Evolutionary conservation across 1,140 invertebrate genomes (phyloP), one percentile per base, ranked within the genome.

Genomic region (Bombus huntii): DNA sequence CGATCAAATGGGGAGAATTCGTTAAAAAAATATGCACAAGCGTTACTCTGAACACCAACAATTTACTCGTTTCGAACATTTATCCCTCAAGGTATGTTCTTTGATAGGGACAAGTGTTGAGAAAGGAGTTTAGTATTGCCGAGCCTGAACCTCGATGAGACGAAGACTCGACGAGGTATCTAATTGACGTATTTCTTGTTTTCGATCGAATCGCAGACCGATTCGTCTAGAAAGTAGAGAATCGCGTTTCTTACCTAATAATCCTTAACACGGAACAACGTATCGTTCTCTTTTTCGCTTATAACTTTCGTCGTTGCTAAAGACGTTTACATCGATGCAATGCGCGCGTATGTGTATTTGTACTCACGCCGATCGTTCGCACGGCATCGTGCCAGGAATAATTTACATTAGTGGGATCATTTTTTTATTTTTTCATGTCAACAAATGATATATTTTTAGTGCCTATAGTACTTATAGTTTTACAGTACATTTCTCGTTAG

Each of bases 381-480:
- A 71, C 42, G 42, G 15, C 25, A 53, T 44, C 22, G n/a, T 53
- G 42, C 34, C 76, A 62, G 68, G 83, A 18, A 84, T 76, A 71
- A 81, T 57, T 80, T 65, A 88, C 73, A 80, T 82, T 37, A 89
- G 39, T 83, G 68, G 80, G 88, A 78, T 68, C 31, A 31, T 76
- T 87, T 87, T 71, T 89, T 87, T 85, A 83, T 90, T 90, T 90
- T 91, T 93, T 93, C 92, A 93, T 93, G 92, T 93, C 92, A 93
- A 93, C 92, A 93, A 93, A 93, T 93, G 91, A 93, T 93, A 93
- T 93, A 93, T 93, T 93, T 92, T 93, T 93, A 93, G 92, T 93
- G 90, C 92, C 92, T 93, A 93, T 93, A 92, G 92, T 93, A 91
- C 87, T 92, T 92, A 92, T 92, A 86, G 90, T 92, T 92, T 93